Percentiles rank a stretch among this genome's conserved stretches.
These are phyloP conservation scores for Autographa gamma DNA, from an alignment of 2,888 invertebrate genomes.

Conservation along the genomic window DNA sequence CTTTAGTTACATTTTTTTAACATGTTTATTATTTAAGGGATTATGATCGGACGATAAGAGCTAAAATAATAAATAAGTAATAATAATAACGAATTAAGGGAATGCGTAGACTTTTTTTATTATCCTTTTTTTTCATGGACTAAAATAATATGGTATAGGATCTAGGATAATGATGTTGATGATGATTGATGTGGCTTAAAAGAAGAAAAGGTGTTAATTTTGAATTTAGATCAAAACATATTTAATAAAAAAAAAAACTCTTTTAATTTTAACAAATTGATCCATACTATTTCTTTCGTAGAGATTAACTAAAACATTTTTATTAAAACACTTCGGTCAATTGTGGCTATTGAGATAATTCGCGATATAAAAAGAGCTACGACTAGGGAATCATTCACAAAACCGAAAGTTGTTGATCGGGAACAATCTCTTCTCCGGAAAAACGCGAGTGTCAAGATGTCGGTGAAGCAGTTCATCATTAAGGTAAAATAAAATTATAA, in stretches of 20 bases:
- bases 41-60: no score
- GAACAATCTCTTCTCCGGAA: conserved; percentile 20
- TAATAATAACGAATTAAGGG: no score
- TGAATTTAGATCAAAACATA: no score
- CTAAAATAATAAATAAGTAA: no score
- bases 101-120: no score
- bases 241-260: background rate
- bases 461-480: conserved; percentile 51
- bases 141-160: no score
- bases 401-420: conserved; percentile 34
- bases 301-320: conserved; percentile 70
- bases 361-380: conserved; percentile 76
- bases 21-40: no score
- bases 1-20: no score
- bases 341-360: conserved; percentile 71
- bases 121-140: no score
- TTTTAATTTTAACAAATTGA: conserved; percentile 9
- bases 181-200: no score
- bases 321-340: conserved; percentile 72
- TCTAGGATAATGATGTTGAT: no score
- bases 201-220: no score
- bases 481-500: conserved; percentile 55
- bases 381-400: conserved; percentile 63
- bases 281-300: conserved; percentile 63
- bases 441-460: conserved; percentile 41